These are phyloP conservation scores for Portevinia maculata DNA, from an alignment of 2,888 invertebrate species.

Conservation along the genomic window DNA sequence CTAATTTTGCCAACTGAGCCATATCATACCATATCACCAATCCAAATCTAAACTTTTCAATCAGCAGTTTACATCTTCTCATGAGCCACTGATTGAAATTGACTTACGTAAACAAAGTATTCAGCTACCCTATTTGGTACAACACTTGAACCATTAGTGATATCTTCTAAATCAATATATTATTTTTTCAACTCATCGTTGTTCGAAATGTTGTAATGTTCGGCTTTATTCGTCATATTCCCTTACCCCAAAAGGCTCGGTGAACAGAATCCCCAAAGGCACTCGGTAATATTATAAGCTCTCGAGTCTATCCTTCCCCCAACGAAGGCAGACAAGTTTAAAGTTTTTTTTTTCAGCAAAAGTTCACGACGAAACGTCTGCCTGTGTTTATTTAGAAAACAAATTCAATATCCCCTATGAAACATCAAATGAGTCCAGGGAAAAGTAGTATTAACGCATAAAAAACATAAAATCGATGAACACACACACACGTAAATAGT, in stretches of 20 bases:
- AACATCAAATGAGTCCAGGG: conserved; percentile 34
- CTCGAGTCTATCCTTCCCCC: conserved; percentile 25
- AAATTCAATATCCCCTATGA: conserved; percentile 61
- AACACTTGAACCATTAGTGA: no score
- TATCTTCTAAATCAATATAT: no score
- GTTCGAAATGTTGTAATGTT: background rate
- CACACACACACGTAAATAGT: background rate
- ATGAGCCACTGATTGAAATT: no score
- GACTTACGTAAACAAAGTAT: no score
- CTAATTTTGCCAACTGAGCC: no score
- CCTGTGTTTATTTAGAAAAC: conserved; percentile 22
- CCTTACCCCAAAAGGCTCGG: no score
- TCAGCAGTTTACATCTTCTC: no score
- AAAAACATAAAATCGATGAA: conserved; percentile 50
- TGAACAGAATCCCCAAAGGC: conserved; percentile 37
- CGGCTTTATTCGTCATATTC: background rate
- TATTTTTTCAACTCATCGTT: no score
- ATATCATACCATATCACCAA: no score
- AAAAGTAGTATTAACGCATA: conserved; percentile 64
- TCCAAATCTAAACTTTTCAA: no score
- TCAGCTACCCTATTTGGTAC: no score
- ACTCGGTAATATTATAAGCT: conserved; percentile 61
- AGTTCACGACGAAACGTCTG: conserved; percentile 6
- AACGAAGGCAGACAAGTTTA: conserved; percentile 33
- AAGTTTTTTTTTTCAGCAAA: conserved; percentile 11